Conservation (phyloP, 1,140 invertebrate species). For the Kradibia gibbosae region DNA sequence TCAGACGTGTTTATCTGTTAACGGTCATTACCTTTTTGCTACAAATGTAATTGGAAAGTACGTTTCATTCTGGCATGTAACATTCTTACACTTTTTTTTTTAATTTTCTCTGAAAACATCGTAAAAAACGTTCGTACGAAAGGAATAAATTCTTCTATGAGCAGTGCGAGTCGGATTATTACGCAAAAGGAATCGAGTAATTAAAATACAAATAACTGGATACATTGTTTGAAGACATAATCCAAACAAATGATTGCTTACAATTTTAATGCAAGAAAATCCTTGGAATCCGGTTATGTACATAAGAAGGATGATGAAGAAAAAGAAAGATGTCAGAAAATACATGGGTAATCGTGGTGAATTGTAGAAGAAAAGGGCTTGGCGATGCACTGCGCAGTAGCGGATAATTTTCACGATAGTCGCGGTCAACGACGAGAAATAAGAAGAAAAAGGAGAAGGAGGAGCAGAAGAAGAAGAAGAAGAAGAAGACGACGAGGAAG, state of each 20-base stretch:
- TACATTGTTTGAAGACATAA: conserved; percentile 30
- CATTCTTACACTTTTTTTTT: background rate
- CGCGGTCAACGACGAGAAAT: conserved; percentile 5
- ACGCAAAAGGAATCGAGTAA: background rate
- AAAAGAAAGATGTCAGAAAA: conserved; percentile 13
- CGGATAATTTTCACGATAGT: conserved; percentile 34
- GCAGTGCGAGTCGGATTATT: background rate
- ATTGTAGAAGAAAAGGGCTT: conserved; percentile 8
- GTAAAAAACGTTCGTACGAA: background rate
- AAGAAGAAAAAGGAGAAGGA: background rate
- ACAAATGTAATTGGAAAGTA: background rate
- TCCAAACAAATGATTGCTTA: conserved; percentile 2
- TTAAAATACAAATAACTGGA: background rate
- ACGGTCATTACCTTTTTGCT: background rate
- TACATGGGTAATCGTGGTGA: background rate
- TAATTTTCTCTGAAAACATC: background rate
- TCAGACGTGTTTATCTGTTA: background rate
- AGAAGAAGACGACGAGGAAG: background rate
- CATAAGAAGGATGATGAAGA: background rate
- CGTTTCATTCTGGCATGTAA: background rate
- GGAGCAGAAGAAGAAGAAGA: background rate
- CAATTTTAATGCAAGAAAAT: conserved; percentile 21
- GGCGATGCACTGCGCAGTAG: conserved; percentile 10
- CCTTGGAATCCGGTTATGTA: conserved; percentile 10
- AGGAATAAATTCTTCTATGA: background rate